Percentiles rank a stretch among this genome's conserved stretches.
Conservation (phyloP, 2,113 vertebrate species). For the Salvator merianae region DNA sequence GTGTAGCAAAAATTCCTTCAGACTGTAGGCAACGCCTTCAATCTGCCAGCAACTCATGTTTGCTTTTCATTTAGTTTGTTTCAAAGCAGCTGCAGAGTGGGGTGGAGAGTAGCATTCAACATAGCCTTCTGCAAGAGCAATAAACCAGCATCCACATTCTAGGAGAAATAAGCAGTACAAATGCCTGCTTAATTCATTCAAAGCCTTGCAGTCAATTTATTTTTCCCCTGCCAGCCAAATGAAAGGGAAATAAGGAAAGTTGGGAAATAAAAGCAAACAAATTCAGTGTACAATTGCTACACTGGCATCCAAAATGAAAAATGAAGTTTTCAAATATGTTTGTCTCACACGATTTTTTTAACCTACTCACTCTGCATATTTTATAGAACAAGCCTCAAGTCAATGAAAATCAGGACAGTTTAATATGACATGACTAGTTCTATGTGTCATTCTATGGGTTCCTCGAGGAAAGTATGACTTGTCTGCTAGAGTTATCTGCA, state of each 20-base stretch:
- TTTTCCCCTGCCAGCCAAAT: neutral
- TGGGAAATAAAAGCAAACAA: neutral
- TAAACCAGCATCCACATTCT: slow-evolving; percentile 1
- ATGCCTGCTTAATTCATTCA: neutral
- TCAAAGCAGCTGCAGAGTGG: slow-evolving; percentile 7
- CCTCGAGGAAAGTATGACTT: neutral
- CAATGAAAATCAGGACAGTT: neutral
- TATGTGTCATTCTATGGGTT: slow-evolving; percentile 27
- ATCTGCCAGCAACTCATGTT: neutral
- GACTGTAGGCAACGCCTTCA: neutral
- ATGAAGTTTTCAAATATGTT: neutral
- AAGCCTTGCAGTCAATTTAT: neutral
- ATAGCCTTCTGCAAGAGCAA: slow-evolving; percentile 8
- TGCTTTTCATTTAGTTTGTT: neutral
- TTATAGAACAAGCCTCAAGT: neutral
- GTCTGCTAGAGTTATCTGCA: slow-evolving; percentile 25
- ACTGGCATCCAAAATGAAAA: neutral
- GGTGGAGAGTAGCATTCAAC: neutral
- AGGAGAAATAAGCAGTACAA: slow-evolving; percentile 21
- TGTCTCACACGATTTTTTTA: slow-evolving; percentile 9
- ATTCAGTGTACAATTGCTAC: neutral
- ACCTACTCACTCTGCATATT: neutral
- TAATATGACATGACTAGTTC: slow-evolving; percentile 28
- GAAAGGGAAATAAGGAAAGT: neutral
- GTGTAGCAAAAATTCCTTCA: neutral